phyloP scores from a whole-genome alignment of 1,140 invertebrate species.

The Zaprionus gabonicus region DNA sequence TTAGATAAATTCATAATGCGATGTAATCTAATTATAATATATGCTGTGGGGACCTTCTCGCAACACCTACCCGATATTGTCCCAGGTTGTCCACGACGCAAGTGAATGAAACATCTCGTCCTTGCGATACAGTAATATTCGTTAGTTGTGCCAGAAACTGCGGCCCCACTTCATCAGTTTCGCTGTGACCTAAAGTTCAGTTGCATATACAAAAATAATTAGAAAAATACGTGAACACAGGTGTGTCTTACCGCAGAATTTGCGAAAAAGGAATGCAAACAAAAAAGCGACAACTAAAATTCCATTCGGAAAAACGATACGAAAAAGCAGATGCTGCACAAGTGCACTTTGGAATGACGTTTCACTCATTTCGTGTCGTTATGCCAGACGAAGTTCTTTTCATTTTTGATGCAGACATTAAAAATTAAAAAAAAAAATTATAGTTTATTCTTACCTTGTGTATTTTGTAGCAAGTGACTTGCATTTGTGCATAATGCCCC shows the following conservation, averaged over 20 bases:
- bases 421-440: neutral
- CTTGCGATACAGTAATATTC: conserved; percentile 94
- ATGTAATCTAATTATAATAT: neutral
- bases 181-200: conserved; percentile 63
- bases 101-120: conserved; percentile 93
- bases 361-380: neutral
- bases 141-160: conserved; percentile 93
- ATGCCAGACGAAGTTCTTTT: too few relatives aligned
- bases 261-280: neutral
- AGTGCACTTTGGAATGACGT: neutral
- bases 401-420: too few relatives aligned
- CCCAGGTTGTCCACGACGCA: conserved; percentile 95
- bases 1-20: too few relatives aligned
- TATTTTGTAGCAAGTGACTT: conserved; percentile 37
- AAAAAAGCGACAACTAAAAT: conserved; percentile 4
- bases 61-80: conserved; percentile 90
- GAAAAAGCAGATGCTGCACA: neutral
- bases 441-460: conserved; percentile 47
- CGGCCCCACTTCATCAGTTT: conserved; percentile 86
- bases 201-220: conserved; percentile 5
- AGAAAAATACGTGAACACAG: conserved; percentile 12
- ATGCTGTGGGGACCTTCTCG: neutral
- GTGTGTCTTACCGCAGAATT: neutral
- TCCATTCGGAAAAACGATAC: neutral
- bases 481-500: conserved; percentile 23